These are phyloP conservation scores for Sanderia malayensis DNA, from an alignment of 30 jellyfish, hydroid and myxozoan species.

Conservation along the genomic window DNA sequence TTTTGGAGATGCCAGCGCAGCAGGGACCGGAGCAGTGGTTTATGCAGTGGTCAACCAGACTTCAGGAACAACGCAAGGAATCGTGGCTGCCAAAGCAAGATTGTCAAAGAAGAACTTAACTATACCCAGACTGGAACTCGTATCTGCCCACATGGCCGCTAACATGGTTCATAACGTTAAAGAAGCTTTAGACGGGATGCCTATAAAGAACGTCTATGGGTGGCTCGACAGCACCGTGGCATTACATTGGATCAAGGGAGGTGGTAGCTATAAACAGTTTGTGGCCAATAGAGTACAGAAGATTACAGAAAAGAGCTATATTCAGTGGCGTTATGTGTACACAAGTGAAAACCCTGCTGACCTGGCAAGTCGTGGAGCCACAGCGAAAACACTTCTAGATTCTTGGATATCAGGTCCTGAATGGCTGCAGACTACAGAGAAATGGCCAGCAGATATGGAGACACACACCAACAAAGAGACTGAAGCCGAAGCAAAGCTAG, in stretches of 20 bases:
- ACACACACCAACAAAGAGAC: not conserved
- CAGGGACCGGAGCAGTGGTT: slow-evolving; percentile 30
- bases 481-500: slow-evolving; percentile 28
- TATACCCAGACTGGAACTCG: slow-evolving; percentile 54
- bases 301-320: slow-evolving; percentile 36
- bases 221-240: slow-evolving; percentile 62
- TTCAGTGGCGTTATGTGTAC: slow-evolving; percentile 41
- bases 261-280: slow-evolving; percentile 22
- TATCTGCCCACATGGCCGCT: slow-evolving; percentile 52
- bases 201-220: not conserved
- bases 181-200: slow-evolving; percentile 5
- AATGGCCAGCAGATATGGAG: slow-evolving; percentile 24
- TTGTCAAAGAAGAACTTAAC: slow-evolving; percentile 25
- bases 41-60: slow-evolving; percentile 40
- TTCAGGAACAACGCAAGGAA: slow-evolving; percentile 24
- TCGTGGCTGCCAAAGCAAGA: slow-evolving; percentile 41
- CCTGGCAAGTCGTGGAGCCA: slow-evolving; percentile 46
- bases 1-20: slow-evolving; percentile 39
- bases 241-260: slow-evolving; percentile 29
- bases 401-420: slow-evolving; percentile 17
- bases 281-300: slow-evolving; percentile 51
- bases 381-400: not conserved
- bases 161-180: slow-evolving; percentile 15
- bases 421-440: slow-evolving; percentile 20
- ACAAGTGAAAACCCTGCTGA: slow-evolving; percentile 48